Evolutionary conservation across 2,113 vertebrate species (phyloP).

Genomic region (Nesospiza acunhae): DNA sequence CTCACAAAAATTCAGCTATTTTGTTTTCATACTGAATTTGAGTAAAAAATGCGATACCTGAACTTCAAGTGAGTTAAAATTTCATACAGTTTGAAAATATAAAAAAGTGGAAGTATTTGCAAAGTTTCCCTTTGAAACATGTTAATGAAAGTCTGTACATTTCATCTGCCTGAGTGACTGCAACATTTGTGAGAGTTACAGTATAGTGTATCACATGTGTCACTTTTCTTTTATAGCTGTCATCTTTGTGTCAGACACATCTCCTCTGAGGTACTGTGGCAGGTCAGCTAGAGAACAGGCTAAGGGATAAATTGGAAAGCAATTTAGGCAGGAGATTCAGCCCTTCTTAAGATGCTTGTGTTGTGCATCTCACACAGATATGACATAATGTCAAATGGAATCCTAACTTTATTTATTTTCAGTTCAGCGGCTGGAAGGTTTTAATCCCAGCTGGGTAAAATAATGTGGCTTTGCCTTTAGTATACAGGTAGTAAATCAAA

Average conservation of each 20-base stretch:
- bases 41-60: not conserved
- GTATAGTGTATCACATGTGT: not conserved
- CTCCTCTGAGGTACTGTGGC: not conserved
- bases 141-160: not conserved
- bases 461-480: not conserved
- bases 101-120: not conserved
- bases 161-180: not conserved
- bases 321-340: not conserved
- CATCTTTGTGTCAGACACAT: not conserved
- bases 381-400: not conserved
- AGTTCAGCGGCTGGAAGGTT: not conserved
- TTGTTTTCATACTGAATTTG: not conserved
- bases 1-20: not conserved
- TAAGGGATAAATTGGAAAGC: not conserved
- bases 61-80: not conserved
- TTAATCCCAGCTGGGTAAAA: not conserved
- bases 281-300: not conserved
- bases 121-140: not conserved
- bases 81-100: not conserved
- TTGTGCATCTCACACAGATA: not conserved
- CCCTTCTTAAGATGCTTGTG: not conserved
- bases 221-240: not conserved
- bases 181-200: not conserved
- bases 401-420: not conserved
- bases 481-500: not conserved